These are phyloP conservation scores for Dissostichus mawsoni DNA, from an alignment of 2,113 vertebrate genomes.

Conservation along the genomic window DNA sequence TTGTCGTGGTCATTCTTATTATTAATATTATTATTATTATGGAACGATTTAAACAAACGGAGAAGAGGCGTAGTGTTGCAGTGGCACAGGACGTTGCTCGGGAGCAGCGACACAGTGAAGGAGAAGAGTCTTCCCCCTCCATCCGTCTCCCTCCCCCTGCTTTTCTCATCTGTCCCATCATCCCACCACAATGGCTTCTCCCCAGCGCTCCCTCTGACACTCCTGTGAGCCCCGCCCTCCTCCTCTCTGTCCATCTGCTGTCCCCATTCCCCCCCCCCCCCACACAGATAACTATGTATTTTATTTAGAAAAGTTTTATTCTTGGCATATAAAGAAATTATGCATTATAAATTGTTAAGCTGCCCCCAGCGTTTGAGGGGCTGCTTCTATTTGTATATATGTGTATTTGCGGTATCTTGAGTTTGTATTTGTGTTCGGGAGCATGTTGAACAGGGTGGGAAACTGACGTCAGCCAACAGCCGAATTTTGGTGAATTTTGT, in stretches of 20 bases:
- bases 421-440: conserved; percentile 77
- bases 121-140: conserved; percentile 58
- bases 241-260: conserved; percentile 69
- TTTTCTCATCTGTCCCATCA: conserved; percentile 46
- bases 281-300: conserved; percentile 84
- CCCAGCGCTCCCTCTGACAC: conserved; percentile 28
- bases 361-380: conserved; percentile 55
- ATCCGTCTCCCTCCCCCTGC: conserved; percentile 6
- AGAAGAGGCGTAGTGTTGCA: conserved; percentile 55
- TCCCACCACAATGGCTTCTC: conserved; percentile 26
- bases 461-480: conserved; percentile 62
- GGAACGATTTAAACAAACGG: conserved; percentile 57
- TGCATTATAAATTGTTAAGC: conserved; percentile 83
- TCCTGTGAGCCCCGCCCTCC: conserved; percentile 26
- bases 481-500: conserved; percentile 33
- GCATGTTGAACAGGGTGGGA: conserved; percentile 70
- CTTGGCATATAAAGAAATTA: conserved; percentile 86
- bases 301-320: conserved; percentile 89
- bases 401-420: conserved; percentile 84
- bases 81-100: conserved; percentile 52
- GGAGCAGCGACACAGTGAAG: conserved; percentile 52
- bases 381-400: conserved; percentile 85
- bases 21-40: conserved; percentile 56
- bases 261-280: conserved; percentile 46
- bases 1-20: conserved; percentile 75